These are phyloP conservation scores for Tethea ocularis DNA, from an alignment of 2,888 invertebrate species.

Conservation along the genomic window DNA sequence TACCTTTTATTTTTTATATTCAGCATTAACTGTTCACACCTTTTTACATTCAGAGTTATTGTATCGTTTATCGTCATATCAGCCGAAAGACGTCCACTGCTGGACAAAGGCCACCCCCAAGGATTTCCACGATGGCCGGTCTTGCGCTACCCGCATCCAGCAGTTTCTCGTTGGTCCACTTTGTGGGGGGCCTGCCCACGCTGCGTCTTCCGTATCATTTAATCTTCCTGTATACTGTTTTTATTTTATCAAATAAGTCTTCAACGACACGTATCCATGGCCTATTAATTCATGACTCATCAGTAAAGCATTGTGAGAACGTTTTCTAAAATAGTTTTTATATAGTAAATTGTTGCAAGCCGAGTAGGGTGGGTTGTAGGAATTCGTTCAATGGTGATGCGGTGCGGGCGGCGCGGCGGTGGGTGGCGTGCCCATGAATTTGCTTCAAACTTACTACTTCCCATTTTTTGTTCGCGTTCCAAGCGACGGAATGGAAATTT, in stretches of 20 bases:
- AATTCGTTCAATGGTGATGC: neutral
- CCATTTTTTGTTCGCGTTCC: neutral
- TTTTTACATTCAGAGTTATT: neutral
- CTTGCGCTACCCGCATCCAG: too few species aligned
- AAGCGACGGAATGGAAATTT: conserved; percentile 1
- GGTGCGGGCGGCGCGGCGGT: neutral
- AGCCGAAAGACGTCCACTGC: too few species aligned
- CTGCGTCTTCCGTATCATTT: too few species aligned
- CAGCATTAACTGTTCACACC: neutral
- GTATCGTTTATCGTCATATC: neutral
- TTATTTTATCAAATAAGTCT: too few species aligned
- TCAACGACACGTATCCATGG: too few species aligned
- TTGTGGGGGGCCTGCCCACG: too few species aligned
- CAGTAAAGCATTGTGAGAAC: neutral
- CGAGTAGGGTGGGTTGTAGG: neutral
- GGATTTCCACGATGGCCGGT: too few species aligned
- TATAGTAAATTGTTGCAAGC: neutral
- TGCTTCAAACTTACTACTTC: neutral
- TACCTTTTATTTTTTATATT: neutral
- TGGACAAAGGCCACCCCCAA: too few species aligned
- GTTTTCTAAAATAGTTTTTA: neutral
- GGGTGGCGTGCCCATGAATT: neutral
- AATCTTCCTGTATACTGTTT: too few species aligned
- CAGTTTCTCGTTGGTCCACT: too few species aligned
- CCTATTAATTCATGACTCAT: neutral